phyloP scores from a whole-genome alignment of 2,888 invertebrate species.

The Eupelmus urozonus region DNA sequence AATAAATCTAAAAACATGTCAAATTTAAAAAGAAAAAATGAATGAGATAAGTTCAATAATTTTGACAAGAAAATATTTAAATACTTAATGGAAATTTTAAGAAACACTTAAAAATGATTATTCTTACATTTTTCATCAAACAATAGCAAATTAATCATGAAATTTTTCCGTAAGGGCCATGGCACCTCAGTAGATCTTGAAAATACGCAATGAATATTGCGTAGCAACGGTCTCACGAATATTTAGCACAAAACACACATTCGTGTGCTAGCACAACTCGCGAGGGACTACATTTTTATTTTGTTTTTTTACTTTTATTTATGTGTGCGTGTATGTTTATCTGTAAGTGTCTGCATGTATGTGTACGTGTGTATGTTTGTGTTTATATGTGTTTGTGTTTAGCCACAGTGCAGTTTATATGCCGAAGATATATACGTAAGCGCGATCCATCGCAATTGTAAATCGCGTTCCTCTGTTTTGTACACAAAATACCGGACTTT shows the following conservation, averaged over 20 bases:
- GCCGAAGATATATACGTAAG: constrained; percentile 51
- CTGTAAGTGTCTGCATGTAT: constrained; percentile 6
- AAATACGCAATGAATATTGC: constrained; percentile 37
- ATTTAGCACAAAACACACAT: constrained; percentile 36
- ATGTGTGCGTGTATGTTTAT: constrained; percentile 11
- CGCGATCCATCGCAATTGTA: constrained; percentile 36
- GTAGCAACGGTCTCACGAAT: constrained; percentile 14
- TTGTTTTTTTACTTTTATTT: constrained; percentile 36
- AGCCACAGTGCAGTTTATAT: constrained; percentile 41
- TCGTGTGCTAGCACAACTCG: background rate
- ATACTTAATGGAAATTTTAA: no score
- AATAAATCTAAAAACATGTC: no score
- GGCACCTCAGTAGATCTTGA: constrained; percentile 56
- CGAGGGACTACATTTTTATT: constrained; percentile 55
- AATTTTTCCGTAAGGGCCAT: constrained; percentile 47
- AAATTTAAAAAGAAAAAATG: no score
- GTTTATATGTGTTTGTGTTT: constrained; percentile 24
- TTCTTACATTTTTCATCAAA: constrained; percentile 10
- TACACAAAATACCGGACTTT: constrained; percentile 76
- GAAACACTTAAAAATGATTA: background rate
- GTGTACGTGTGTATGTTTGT: constrained; percentile 1
- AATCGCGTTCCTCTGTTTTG: constrained; percentile 62
- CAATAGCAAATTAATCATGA: constrained; percentile 13
- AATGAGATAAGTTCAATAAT: no score
- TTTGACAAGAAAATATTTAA: no score